Conservation (phyloP, 2,113 vertebrate species). For the Megaptera novaeangliae region DNA sequence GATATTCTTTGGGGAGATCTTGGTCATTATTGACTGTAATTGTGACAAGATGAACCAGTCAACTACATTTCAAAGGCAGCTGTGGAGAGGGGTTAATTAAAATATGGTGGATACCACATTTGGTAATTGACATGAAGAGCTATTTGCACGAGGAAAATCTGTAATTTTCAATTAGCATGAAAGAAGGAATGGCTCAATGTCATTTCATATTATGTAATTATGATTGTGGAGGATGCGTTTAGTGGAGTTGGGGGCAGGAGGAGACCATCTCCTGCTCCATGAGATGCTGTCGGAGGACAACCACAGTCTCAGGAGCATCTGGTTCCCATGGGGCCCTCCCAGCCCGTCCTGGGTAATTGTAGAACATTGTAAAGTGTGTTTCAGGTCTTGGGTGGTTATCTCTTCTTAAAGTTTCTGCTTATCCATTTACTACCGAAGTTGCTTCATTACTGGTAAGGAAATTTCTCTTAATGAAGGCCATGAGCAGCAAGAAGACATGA, state of each 20-base stretch:
- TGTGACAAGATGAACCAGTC: not conserved
- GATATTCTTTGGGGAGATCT: not conserved
- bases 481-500: not conserved
- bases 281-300: not conserved
- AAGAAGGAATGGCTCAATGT: conserved; percentile 64
- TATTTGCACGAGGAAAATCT: conserved; percentile 46
- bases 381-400: rapidly evolving
- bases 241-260: not conserved
- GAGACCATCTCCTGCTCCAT: not conserved
- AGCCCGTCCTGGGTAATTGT: rapidly evolving
- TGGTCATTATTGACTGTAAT: not conserved
- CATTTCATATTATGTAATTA: conserved; percentile 51
- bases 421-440: not conserved
- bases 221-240: conserved; percentile 19
- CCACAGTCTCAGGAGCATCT: rapidly evolving
- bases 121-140: conserved; percentile 46
- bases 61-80: not conserved
- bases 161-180: conserved; percentile 76
- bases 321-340: rapidly evolving
- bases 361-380: rapidly evolving
- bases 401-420: not conserved
- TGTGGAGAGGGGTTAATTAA: conserved; percentile 39
- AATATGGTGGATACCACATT: not conserved
- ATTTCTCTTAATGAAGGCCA: not conserved
- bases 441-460: not conserved